These are phyloP conservation scores for Austrofundulus limnaeus DNA, from an alignment of 2,113 vertebrate genomes.

Conservation along the genomic window DNA sequence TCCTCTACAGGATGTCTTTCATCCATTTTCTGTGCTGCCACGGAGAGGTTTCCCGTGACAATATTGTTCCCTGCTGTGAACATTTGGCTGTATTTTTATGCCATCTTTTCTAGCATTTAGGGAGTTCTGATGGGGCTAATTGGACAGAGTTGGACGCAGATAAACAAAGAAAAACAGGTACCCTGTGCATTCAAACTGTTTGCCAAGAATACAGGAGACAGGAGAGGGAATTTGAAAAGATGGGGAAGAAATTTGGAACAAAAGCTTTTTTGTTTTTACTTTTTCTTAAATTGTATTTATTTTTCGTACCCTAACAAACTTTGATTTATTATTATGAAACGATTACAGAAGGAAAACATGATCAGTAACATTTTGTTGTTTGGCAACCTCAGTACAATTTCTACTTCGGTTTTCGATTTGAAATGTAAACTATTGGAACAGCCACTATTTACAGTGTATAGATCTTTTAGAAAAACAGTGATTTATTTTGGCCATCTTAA, in stretches of 20 bases:
- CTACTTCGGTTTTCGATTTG: too few relatives aligned
- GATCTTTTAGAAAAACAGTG: neutral
- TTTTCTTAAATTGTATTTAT: too few relatives aligned
- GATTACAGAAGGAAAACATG: neutral
- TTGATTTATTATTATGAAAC: too few relatives aligned
- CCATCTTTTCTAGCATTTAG: neutral
- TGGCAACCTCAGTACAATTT: neutral
- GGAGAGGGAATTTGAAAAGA: neutral
- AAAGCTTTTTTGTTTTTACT: neutral
- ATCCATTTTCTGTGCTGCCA: neutral
- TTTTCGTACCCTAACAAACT: too few relatives aligned
- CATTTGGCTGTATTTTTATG: conserved; percentile 1
- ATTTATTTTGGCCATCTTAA: neutral
- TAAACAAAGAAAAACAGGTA: neutral
- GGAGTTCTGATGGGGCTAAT: neutral
- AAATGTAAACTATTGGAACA: too few relatives aligned
- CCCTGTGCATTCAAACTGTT: neutral
- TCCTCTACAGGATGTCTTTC: neutral
- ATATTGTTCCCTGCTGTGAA: conserved; percentile 4
- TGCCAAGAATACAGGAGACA: neutral
- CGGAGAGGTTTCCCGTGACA: neutral
- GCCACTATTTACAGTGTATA: neutral
- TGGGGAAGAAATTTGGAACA: neutral
- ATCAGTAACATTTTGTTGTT: neutral
- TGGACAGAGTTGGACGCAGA: neutral